Percentiles rank a stretch among this genome's conserved stretches.
Conservation (phyloP, 2,113 vertebrate genomes). For the Limnothrissa miodon region DNA sequence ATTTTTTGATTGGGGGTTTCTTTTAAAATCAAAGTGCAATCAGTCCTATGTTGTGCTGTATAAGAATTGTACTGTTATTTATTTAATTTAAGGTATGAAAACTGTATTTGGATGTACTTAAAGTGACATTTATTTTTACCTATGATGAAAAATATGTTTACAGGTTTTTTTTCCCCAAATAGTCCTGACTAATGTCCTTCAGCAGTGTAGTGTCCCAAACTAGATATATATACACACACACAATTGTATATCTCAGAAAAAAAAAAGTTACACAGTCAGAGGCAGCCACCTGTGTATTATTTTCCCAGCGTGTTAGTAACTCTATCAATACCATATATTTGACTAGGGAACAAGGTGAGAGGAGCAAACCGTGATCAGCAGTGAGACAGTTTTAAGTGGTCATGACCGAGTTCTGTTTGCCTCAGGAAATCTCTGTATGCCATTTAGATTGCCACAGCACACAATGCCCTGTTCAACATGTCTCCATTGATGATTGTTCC, state of each 20-base stretch:
- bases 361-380: background rate
- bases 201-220: background rate
- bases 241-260: background rate
- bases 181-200: background rate
- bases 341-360: background rate
- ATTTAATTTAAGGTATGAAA: slow-evolving; percentile 5
- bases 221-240: background rate
- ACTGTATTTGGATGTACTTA: slow-evolving; percentile 20
- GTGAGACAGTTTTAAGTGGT: background rate
- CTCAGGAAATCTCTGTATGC: too few species aligned
- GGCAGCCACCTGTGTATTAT: background rate
- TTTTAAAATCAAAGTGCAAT: slow-evolving; percentile 16
- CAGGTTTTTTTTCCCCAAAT: slow-evolving; percentile 27
- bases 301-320: background rate
- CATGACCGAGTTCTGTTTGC: background rate
- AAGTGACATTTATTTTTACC: slow-evolving; percentile 1
- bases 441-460: too few species aligned
- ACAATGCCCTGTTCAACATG: background rate
- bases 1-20: slow-evolving; percentile 5
- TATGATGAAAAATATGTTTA: slow-evolving; percentile 7
- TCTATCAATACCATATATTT: background rate
- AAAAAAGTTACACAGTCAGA: background rate
- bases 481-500: background rate
- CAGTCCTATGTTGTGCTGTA: slow-evolving; percentile 18
- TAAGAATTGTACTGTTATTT: slow-evolving; percentile 7